A percentile compares a stretch with the other conserved stretches of the same genome.
phyloP scores from a whole-genome alignment of 2,113 vertebrate genomes.

The Cebidichthys violaceus region DNA sequence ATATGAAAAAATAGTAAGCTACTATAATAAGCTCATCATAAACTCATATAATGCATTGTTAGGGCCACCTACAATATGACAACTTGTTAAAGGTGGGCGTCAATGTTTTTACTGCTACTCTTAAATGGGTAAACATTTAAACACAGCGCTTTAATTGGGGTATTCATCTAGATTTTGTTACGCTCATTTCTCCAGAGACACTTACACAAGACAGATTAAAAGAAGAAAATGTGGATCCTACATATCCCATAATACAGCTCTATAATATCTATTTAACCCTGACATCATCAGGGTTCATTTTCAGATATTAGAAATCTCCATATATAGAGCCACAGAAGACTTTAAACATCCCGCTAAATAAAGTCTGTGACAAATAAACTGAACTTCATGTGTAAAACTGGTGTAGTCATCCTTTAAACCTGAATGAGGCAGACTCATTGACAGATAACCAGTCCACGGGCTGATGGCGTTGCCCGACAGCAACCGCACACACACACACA shows the following conservation, averaged over 20 bases:
- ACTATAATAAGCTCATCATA: neutral
- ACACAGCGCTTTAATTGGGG: neutral
- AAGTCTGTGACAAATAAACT: neutral
- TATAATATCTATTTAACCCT: too few relatives aligned
- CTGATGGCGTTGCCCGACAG: neutral
- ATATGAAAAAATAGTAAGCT: neutral
- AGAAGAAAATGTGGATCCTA: neutral
- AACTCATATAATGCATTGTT: neutral
- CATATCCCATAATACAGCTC: neutral
- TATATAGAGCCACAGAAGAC: neutral
- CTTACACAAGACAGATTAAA: neutral
- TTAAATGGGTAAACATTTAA: neutral
- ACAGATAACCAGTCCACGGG: neutral
- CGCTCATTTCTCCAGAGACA: neutral
- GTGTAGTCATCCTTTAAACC: neutral
- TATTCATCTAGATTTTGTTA: neutral
- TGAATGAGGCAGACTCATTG: constrained; percentile 16
- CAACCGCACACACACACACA: neutral
- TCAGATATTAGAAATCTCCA: too few relatives aligned
- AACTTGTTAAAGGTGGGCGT: neutral
- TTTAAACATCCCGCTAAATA: neutral
- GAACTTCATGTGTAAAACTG: neutral
- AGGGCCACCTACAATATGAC: neutral
- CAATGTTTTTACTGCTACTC: neutral
- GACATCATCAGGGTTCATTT: too few relatives aligned